A percentile compares a stretch with the other conserved stretches of the same genome.
Conservation (phyloP, 1,140 invertebrate genomes). For the Helicoverpa armigera region DNA sequence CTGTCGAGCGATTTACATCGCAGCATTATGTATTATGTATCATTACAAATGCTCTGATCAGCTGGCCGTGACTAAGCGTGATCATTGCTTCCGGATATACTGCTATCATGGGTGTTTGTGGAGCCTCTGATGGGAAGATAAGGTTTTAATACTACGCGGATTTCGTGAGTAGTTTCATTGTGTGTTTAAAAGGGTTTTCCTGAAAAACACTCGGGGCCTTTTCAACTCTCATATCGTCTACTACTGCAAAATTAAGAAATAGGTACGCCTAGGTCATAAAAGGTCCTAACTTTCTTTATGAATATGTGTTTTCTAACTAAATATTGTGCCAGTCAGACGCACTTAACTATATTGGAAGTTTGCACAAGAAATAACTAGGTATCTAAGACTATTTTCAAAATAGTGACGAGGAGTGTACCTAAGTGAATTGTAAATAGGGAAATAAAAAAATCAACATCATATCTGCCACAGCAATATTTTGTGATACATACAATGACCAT, state of each 20-base stretch:
- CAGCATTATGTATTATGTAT: slow-evolving; percentile 21
- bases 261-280: too few species aligned
- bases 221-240: too few species aligned
- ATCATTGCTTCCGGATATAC: slow-evolving; percentile 22
- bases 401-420: too few species aligned
- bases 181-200: too few species aligned
- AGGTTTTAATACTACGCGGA: background rate
- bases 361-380: too few species aligned
- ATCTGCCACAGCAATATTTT: background rate
- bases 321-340: too few species aligned
- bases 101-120: background rate
- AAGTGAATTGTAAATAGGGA: background rate
- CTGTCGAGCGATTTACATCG: background rate
- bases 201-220: too few species aligned
- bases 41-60: slow-evolving; percentile 24
- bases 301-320: too few species aligned
- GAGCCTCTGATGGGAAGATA: background rate
- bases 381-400: background rate
- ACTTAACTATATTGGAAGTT: too few species aligned
- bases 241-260: too few species aligned
- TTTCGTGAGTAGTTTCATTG: too few species aligned
- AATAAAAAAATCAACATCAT: background rate
- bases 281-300: too few species aligned
- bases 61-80: background rate
- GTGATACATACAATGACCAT: background rate